These are phyloP conservation scores for Hassar affinis DNA, from an alignment of 2,113 vertebrate species.

Conservation along the genomic window DNA sequence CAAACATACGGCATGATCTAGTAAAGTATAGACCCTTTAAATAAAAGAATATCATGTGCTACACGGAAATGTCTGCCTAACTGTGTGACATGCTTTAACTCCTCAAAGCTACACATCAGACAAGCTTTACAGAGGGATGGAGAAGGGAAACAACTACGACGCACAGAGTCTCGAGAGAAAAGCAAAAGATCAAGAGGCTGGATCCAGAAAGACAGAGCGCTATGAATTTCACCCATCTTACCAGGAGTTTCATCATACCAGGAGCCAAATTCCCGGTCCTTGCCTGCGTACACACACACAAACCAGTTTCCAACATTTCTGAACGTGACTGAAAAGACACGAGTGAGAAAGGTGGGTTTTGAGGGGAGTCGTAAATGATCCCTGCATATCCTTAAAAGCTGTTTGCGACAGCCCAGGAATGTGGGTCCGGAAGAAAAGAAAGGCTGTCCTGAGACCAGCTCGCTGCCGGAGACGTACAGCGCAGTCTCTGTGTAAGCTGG, in stretches of 20 bases:
- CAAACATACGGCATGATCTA: background rate
- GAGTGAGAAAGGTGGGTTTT: slow-evolving; percentile 16
- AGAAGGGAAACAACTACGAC: slow-evolving; percentile 23
- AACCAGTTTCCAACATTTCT: background rate
- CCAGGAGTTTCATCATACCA: slow-evolving; percentile 31
- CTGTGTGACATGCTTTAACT: background rate
- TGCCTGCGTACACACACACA: slow-evolving; percentile 14
- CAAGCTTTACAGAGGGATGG: background rate
- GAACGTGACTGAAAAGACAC: background rate
- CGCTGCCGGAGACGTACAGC: slow-evolving; percentile 21
- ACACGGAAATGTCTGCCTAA: background rate
- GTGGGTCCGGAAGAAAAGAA: slow-evolving; percentile 29
- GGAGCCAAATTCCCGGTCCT: background rate
- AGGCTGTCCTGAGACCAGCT: slow-evolving; percentile 41
- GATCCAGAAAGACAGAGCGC: background rate
- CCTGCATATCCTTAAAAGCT: slow-evolving; percentile 15
- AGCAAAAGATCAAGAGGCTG: background rate
- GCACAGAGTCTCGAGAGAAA: background rate
- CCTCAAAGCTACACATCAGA: slow-evolving; percentile 25
- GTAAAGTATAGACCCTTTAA: background rate
- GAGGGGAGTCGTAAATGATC: slow-evolving; percentile 26
- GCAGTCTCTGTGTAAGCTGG: slow-evolving; percentile 22
- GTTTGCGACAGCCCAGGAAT: slow-evolving; percentile 25
- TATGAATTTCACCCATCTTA: slow-evolving; percentile 18
- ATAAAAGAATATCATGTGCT: background rate